Percentiles rank a stretch among this genome's conserved stretches.
Conservation (phyloP, 2,797 vertebrate species). For the Poeciliopsis presidionis region DNA sequence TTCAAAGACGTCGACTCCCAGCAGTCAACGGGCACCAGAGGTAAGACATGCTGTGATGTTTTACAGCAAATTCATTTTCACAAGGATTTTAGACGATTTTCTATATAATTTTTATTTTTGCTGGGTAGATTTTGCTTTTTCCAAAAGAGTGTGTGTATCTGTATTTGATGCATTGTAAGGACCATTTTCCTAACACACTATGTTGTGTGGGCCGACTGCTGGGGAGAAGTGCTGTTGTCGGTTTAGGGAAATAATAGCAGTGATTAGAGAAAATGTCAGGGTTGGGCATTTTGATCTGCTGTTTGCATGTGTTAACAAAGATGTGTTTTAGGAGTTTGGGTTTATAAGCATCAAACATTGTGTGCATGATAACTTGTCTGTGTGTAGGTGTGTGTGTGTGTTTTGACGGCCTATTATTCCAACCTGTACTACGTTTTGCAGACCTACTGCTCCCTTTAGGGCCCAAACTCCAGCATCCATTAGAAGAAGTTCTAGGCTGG, state of each 20-base stretch:
- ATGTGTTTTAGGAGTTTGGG: background rate
- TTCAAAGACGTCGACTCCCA: constrained; percentile 49
- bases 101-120: background rate
- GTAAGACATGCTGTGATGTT: constrained; percentile 28
- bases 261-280: too few species aligned
- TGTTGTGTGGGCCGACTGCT: too few species aligned
- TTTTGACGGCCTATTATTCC: too few species aligned
- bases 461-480: too few species aligned
- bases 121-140: background rate
- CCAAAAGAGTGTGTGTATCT: background rate
- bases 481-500: too few species aligned
- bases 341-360: background rate
- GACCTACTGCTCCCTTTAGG: too few species aligned
- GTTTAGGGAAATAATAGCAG: too few species aligned
- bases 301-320: background rate
- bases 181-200: too few species aligned
- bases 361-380: background rate
- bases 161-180: too few species aligned
- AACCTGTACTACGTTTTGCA: too few species aligned
- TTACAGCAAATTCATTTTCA: constrained; percentile 5
- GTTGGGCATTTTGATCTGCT: background rate
- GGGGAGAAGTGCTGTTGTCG: too few species aligned
- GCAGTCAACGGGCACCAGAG: constrained; percentile 15
- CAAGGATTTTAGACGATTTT: background rate
- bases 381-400: background rate